These are phyloP conservation scores for Channallabes apus DNA, from an alignment of 2,797 vertebrate species.

Conservation along the genomic window DNA sequence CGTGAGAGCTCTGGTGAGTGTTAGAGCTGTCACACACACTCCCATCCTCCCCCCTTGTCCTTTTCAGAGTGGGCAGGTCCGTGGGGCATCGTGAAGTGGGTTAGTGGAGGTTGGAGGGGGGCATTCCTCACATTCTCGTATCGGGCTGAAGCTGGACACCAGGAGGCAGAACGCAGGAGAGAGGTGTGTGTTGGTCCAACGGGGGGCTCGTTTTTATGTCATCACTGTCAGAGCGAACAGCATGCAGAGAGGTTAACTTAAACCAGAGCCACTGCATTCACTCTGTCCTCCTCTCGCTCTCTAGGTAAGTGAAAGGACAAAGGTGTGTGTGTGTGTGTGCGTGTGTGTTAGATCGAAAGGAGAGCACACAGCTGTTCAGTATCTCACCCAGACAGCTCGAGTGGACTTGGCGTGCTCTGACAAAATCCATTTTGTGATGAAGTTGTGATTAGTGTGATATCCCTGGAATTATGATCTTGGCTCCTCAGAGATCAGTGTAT, in stretches of 20 bases:
- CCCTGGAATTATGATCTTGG: slow-evolving; percentile 74
- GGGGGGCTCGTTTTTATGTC: slow-evolving; percentile 64
- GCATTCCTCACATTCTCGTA: slow-evolving; percentile 80
- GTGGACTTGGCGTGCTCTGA: slow-evolving; percentile 79
- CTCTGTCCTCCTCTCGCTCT: slow-evolving; percentile 9
- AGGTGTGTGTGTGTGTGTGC: slow-evolving; percentile 23
- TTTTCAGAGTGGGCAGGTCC: slow-evolving; percentile 59
- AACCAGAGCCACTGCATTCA: slow-evolving; percentile 61
- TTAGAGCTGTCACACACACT: slow-evolving; percentile 85
- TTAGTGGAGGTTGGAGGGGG: slow-evolving; percentile 61
- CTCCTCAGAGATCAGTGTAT: slow-evolving; percentile 63
- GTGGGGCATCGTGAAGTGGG: slow-evolving; percentile 36
- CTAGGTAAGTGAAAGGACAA: slow-evolving; percentile 30
- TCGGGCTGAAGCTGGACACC: slow-evolving; percentile 60
- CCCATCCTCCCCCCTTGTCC: slow-evolving; percentile 53
- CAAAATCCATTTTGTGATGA: slow-evolving; percentile 79
- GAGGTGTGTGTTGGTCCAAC: slow-evolving; percentile 59
- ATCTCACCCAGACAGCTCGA: slow-evolving; percentile 73
- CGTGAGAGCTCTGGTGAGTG: slow-evolving; percentile 90
- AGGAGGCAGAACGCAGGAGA: slow-evolving; percentile 39
- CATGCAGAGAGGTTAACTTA: slow-evolving; percentile 70
- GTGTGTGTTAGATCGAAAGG: neutral
- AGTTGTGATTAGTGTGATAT: slow-evolving; percentile 79
- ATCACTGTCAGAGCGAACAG: slow-evolving; percentile 72
- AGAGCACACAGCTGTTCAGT: slow-evolving; percentile 77